Evolutionary conservation across 37 sponge, comb jelly and placozoan genomes (phyloP).

Genomic region (Oscarella lobularis): DNA sequence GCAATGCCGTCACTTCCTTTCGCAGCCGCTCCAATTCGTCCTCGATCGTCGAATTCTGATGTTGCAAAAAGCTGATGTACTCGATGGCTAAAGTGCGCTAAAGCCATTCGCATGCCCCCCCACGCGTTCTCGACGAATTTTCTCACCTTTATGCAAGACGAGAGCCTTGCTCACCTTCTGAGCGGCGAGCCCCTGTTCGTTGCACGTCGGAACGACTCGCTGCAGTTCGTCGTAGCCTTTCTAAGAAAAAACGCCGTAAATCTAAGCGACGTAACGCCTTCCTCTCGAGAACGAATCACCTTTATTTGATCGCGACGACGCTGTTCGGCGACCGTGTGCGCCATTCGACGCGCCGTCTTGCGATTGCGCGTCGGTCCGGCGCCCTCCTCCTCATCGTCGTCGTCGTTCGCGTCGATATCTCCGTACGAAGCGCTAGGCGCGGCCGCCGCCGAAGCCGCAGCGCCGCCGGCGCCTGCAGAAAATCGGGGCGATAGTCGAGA

Average conservation of each 20-base stretch:
- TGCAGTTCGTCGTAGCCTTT: not conserved
- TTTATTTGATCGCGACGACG: conserved; percentile 65
- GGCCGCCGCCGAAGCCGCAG: too few species aligned
- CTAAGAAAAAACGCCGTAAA: not conserved
- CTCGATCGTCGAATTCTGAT: conserved; percentile 20
- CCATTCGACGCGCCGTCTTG: conserved; percentile 29
- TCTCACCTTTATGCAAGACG: conserved; percentile 55
- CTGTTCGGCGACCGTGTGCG: conserved; percentile 82
- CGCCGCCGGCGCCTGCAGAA: too few species aligned
- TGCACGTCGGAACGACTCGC: not conserved
- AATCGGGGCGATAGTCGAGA: too few species aligned
- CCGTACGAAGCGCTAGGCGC: too few species aligned
- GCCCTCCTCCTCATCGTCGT: conserved; percentile 8
- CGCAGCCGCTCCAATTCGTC: conserved; percentile 41
- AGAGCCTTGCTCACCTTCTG: conserved; percentile 61
- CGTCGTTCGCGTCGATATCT: conserved; percentile 39
- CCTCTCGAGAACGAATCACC: conserved; percentile 7
- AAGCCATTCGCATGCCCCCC: not conserved
- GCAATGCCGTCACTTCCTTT: conserved; percentile 68
- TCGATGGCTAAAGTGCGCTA: conserved; percentile 39
- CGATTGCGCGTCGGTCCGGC: conserved; percentile 16
- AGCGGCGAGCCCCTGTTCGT: conserved; percentile 23
- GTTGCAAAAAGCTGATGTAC: conserved; percentile 46
- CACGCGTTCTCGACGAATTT: not conserved
- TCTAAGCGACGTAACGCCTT: too few species aligned